Evolutionary conservation across 2,113 vertebrate genomes (phyloP).

Genomic region (Gracilinanus agilis): DNA sequence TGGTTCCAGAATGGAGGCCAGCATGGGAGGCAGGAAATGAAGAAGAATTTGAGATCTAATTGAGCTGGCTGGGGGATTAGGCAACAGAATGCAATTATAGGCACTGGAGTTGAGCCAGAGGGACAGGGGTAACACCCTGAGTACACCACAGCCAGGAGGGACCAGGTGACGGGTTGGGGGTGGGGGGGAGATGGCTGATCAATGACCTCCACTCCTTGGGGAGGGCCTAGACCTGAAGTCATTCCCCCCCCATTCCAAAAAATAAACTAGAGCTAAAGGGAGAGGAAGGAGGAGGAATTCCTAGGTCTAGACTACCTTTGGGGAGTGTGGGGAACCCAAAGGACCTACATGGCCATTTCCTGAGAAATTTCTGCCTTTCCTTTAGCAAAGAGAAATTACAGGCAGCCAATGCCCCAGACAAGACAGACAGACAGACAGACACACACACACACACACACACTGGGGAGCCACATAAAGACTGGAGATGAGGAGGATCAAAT

Average conservation of each 20-base stretch:
- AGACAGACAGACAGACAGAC: not conserved
- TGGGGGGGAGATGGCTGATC: constrained; percentile 5
- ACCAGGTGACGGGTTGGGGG: constrained; percentile 67
- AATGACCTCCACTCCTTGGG: constrained; percentile 26
- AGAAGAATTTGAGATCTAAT: constrained; percentile 83
- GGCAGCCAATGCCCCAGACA: not conserved
- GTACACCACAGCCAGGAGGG: constrained; percentile 63
- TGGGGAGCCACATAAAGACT: not conserved
- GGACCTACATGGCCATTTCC: not conserved
- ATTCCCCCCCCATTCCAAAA: not conserved
- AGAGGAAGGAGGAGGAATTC: not conserved
- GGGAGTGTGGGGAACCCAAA: constrained; percentile 2
- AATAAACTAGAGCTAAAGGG: not conserved
- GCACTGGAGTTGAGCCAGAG: constrained; percentile 77
- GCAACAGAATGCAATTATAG: constrained; percentile 81
- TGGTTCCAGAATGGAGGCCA: constrained; percentile 76
- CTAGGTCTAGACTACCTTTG: not conserved
- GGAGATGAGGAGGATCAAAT: not conserved
- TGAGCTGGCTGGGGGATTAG: constrained; percentile 81
- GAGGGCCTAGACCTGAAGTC: not conserved
- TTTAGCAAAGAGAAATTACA: not conserved
- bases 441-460: not conserved
- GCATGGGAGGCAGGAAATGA: constrained; percentile 82
- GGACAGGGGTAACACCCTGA: constrained; percentile 73
- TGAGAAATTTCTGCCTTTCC: not conserved